Percentiles rank a stretch among this genome's conserved stretches.
These are phyloP conservation scores for Melikaiella ostensackeni DNA, from an alignment of 2,888 invertebrate genomes.

Conservation along the genomic window DNA sequence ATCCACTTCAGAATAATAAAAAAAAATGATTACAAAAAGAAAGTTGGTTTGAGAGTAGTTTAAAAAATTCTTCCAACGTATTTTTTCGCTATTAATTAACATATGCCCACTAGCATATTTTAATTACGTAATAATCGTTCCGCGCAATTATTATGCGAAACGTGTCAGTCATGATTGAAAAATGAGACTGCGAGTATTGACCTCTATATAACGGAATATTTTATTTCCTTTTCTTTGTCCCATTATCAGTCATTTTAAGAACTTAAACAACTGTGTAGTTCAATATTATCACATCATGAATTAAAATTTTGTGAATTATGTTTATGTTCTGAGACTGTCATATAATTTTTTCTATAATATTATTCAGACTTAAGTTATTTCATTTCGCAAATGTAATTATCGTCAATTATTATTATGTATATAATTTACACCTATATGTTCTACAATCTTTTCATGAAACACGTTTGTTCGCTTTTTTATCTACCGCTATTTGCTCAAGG, in stretches of 20 bases:
- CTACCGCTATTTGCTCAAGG: neutral
- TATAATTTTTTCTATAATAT: neutral
- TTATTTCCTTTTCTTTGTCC: neutral
- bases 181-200: neutral
- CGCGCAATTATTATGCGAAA: neutral
- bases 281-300: no score
- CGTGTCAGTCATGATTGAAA: neutral
- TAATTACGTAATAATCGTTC: neutral
- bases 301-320: no score
- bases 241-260: neutral
- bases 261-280: no score
- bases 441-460: neutral
- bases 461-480: neutral
- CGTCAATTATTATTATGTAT: neutral
- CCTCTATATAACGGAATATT: neutral
- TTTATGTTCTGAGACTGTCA: no score
- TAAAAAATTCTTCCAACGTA: no score
- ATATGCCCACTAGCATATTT: neutral
- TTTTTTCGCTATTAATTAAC: neutral
- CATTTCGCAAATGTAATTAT: neutral
- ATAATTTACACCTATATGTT: neutral
- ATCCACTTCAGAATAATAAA: no score
- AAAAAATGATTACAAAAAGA: no score
- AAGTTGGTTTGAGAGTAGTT: no score
- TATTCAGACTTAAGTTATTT: neutral